A percentile compares a stretch with the other conserved stretches of the same genome.
These are phyloP conservation scores for Spilogale gracilis DNA, from an alignment of 2,113 vertebrate species.

Conservation along the genomic window DNA sequence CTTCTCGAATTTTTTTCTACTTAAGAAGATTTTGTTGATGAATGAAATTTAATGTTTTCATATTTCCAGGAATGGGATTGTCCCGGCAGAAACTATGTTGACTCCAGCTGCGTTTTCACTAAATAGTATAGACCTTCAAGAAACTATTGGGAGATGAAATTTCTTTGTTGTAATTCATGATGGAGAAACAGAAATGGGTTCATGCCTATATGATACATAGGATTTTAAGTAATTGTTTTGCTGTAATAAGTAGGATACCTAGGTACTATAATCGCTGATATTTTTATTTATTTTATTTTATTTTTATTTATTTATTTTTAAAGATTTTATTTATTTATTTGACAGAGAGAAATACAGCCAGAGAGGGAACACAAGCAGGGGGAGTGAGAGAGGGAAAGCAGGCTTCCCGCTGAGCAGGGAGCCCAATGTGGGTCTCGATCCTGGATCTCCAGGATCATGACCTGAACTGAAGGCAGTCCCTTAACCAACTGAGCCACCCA, in stretches of 20 bases:
- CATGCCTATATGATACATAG: neutral
- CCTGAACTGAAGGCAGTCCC: too few species aligned
- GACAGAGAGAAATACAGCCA: too few species aligned
- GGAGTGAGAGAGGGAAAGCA: too few species aligned
- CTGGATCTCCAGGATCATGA: too few species aligned
- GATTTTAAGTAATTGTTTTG: constrained; percentile 51
- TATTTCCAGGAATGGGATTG: neutral
- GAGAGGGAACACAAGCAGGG: too few species aligned
- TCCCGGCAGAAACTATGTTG: neutral
- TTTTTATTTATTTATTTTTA: too few species aligned
- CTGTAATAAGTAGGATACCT: neutral
- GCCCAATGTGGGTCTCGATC: too few species aligned
- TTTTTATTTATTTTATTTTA: neutral
- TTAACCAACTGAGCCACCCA: neutral
- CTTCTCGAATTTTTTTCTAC: constrained; percentile 13
- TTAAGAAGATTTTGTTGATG: neutral
- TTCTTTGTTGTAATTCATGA: constrained; percentile 28
- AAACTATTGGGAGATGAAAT: constrained; percentile 21
- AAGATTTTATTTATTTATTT: too few species aligned
- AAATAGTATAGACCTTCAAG: neutral
- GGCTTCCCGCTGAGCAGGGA: too few species aligned
- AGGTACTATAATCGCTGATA: neutral
- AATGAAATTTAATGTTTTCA: constrained; percentile 27
- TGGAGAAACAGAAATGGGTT: constrained; percentile 21
- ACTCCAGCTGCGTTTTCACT: neutral